Evolutionary conservation across 2,888 invertebrate genomes (phyloP).

Genomic region (Acanthococcus lagerstroemiae): DNA sequence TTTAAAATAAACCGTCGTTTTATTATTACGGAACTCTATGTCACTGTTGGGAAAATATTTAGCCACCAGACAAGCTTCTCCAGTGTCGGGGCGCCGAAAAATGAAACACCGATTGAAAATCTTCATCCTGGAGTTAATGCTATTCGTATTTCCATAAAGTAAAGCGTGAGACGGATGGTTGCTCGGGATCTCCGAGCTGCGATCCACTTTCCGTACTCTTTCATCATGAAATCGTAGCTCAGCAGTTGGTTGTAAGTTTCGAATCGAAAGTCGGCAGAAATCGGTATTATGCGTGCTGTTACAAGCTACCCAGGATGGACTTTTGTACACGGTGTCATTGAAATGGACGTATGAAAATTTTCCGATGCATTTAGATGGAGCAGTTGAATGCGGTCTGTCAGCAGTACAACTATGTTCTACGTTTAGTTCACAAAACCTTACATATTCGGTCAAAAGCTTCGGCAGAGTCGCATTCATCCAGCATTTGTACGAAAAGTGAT

Average conservation of each 20-base stretch:
- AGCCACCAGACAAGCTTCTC: neutral
- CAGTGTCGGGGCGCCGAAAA: too few species aligned
- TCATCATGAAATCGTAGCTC: neutral
- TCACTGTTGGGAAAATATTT: too few species aligned
- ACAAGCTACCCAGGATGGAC: slow-evolving; percentile 45
- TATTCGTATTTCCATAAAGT: neutral
- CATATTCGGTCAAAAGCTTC: neutral
- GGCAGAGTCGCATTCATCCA: neutral
- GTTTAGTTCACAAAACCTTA: slow-evolving; percentile 41
- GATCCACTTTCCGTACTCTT: neutral
- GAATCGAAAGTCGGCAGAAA: neutral
- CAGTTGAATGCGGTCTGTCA: slow-evolving; percentile 40
- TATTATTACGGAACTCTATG: neutral
- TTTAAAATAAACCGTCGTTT: neutral
- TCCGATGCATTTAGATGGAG: slow-evolving; percentile 41
- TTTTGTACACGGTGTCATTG: slow-evolving; percentile 42
- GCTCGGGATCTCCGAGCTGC: neutral
- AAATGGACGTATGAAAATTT: slow-evolving; percentile 43
- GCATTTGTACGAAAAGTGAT: neutral
- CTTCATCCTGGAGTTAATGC: neutral
- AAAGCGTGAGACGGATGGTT: neutral
- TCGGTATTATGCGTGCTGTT: slow-evolving; percentile 39
- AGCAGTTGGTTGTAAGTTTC: neutral
- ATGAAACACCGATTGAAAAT: too few species aligned
- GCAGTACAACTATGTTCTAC: slow-evolving; percentile 39